Percentiles rank a stretch among this genome's conserved stretches.
Evolutionary conservation across 1,140 invertebrate genomes (phyloP).

Genomic region (Hormaphis cornu): DNA sequence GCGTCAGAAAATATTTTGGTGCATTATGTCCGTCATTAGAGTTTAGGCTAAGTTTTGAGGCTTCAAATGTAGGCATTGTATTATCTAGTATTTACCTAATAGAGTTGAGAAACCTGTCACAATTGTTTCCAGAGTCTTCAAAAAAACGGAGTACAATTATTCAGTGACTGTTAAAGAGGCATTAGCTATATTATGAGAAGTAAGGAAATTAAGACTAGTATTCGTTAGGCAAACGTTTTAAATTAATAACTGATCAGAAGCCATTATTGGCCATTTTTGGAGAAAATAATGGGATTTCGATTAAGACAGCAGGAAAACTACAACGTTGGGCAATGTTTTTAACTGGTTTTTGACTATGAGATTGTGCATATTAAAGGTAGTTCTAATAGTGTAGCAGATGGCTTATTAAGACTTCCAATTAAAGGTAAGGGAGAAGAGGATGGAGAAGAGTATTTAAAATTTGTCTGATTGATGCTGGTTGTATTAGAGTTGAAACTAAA

Average conservation of each 20-base stretch:
- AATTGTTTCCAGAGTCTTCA: not conserved
- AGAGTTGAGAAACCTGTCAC: not conserved
- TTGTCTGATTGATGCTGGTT: not conserved
- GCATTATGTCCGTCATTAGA: not conserved
- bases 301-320: not conserved
- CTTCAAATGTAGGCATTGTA: not conserved
- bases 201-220: not conserved
- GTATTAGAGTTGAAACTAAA: not conserved
- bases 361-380: not conserved
- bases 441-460: not conserved
- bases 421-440: not conserved
- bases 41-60: not conserved
- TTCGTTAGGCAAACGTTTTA: not conserved
- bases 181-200: not conserved
- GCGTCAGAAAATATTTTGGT: not conserved
- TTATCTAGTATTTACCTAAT: not conserved
- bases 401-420: not conserved
- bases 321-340: not conserved
- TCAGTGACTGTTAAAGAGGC: not conserved
- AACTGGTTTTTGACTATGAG: not conserved
- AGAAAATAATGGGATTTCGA: not conserved
- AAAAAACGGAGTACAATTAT: not conserved
- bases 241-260: not conserved
- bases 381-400: not conserved
- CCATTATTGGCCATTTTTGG: not conserved